Conservation (phyloP, 2,888 invertebrate species). For the Meganola albula region DNA sequence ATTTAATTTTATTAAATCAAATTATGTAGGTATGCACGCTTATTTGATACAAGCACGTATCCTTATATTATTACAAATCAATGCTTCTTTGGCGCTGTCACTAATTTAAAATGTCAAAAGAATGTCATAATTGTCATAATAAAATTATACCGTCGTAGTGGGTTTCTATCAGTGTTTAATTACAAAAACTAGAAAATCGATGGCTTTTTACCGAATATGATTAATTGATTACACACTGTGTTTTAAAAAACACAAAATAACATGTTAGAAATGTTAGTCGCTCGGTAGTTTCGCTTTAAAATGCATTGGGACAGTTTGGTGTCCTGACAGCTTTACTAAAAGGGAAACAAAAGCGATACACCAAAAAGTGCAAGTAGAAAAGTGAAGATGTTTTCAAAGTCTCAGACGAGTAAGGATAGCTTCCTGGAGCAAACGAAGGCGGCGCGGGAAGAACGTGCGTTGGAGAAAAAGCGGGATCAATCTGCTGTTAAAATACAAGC, state of each 20-base stretch:
- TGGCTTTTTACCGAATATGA: too few relatives aligned
- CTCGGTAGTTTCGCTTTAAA: slow-evolving; percentile 19
- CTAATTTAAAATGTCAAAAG: too few relatives aligned
- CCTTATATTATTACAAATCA: too few relatives aligned
- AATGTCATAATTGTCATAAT: too few relatives aligned
- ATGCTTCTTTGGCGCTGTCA: too few relatives aligned
- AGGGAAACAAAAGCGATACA: slow-evolving; percentile 53
- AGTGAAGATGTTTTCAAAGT: slow-evolving; percentile 60
- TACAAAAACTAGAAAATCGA: too few relatives aligned
- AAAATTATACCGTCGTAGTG: too few relatives aligned
- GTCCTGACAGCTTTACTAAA: slow-evolving; percentile 47
- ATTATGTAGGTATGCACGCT: too few relatives aligned
- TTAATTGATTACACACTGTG: too few relatives aligned
- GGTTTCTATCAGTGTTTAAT: too few relatives aligned
- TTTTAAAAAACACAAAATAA: slow-evolving; percentile 9
- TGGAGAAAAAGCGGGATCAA: slow-evolving; percentile 87
- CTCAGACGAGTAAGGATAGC: slow-evolving; percentile 81
- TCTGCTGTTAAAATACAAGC: slow-evolving; percentile 87
- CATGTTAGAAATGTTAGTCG: slow-evolving; percentile 17
- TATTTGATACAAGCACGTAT: too few relatives aligned
- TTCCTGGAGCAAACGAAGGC: slow-evolving; percentile 95
- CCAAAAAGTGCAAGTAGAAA: slow-evolving; percentile 30
- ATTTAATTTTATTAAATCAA: too few relatives aligned
- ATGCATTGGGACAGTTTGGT: slow-evolving; percentile 20
- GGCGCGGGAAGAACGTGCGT: slow-evolving; percentile 91